A percentile compares a stretch with the other conserved stretches of the same genome.
phyloP scores from a whole-genome alignment of 2,888 invertebrate genomes.

The Apotomis turbidana region DNA sequence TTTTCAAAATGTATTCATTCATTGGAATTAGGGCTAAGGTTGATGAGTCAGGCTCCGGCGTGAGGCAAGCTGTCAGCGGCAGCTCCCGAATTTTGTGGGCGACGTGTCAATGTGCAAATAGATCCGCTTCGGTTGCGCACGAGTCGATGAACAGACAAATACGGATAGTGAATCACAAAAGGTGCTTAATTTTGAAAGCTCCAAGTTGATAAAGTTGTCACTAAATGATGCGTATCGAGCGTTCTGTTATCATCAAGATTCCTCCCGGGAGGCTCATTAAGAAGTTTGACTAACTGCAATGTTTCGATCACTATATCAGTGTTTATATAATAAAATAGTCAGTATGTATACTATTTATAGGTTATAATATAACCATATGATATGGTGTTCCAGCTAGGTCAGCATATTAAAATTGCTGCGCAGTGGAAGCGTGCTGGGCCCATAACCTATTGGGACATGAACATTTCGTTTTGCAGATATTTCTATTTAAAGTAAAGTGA shows the following conservation, averaged over 20 bases:
- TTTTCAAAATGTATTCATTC: slow-evolving; percentile 15
- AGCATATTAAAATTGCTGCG: too few relatives aligned
- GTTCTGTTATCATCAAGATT: too few relatives aligned
- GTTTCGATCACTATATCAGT: too few relatives aligned
- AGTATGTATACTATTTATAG: too few relatives aligned
- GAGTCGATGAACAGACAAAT: neutral
- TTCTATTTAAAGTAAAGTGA: too few relatives aligned
- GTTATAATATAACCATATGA: too few relatives aligned
- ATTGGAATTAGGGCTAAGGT: slow-evolving; percentile 27
- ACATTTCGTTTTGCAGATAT: too few relatives aligned
- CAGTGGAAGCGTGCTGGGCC: slow-evolving; percentile 34
- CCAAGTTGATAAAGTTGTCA: neutral
- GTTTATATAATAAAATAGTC: too few relatives aligned
- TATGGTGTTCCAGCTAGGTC: too few relatives aligned
- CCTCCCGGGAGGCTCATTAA: too few relatives aligned
- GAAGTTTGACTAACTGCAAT: too few relatives aligned
- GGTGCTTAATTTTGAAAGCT: neutral
- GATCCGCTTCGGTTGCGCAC: slow-evolving; percentile 4
- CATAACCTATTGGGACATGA: slow-evolving; percentile 14
- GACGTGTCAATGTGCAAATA: slow-evolving; percentile 12
- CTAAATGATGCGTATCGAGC: too few relatives aligned
- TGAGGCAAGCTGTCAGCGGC: neutral
- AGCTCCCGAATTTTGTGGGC: slow-evolving; percentile 25
- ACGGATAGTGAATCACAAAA: slow-evolving; percentile 5
- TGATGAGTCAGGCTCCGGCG: slow-evolving; percentile 18